phyloP scores from a whole-genome alignment of 2,888 invertebrate genomes.

The Dorcus parallelipipedus region DNA sequence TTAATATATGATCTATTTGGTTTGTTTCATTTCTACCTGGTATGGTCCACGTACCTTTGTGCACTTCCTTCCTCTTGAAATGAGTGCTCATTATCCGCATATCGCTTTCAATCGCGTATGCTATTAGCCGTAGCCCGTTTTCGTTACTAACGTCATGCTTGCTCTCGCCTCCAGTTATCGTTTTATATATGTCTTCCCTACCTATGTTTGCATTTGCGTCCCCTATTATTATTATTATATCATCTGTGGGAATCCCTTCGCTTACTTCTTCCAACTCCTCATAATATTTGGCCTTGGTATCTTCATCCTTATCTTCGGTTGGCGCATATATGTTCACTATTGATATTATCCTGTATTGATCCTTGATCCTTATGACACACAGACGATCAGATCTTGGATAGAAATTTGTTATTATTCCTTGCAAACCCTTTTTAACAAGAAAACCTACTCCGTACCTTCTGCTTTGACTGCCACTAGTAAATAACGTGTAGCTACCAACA shows the following conservation, averaged over 20 bases:
- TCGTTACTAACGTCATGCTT: constrained; percentile 11
- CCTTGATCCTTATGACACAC: constrained; percentile 3
- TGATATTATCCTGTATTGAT: neutral
- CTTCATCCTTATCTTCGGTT: constrained; percentile 11
- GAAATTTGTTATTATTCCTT: constrained; percentile 3
- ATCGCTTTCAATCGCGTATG: constrained; percentile 14
- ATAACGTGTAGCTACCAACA: constrained; percentile 4
- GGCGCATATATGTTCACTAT: constrained; percentile 14
- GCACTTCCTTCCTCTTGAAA: constrained; percentile 14
- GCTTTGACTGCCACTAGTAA: constrained; percentile 7
- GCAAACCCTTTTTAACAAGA: constrained; percentile 1
- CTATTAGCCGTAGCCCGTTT: constrained; percentile 12
- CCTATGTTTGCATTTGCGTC: constrained; percentile 12
- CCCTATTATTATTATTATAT: constrained; percentile 6
- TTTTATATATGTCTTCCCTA: constrained; percentile 10
- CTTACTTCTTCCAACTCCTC: constrained; percentile 2
- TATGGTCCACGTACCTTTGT: constrained; percentile 14
- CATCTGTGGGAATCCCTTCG: constrained; percentile 2
- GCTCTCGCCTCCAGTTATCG: constrained; percentile 11
- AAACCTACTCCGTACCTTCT: too few relatives aligned
- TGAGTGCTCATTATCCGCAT: constrained; percentile 15
- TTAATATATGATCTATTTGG: constrained; percentile 31
- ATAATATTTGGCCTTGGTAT: constrained; percentile 10
- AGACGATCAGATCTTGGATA: neutral
- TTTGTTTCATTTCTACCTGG: constrained; percentile 16